Evolutionary conservation across 2,797 vertebrate genomes (phyloP), one percentile per base, ranked within the genome.

Genomic region (Hydrolagus colliei): DNA sequence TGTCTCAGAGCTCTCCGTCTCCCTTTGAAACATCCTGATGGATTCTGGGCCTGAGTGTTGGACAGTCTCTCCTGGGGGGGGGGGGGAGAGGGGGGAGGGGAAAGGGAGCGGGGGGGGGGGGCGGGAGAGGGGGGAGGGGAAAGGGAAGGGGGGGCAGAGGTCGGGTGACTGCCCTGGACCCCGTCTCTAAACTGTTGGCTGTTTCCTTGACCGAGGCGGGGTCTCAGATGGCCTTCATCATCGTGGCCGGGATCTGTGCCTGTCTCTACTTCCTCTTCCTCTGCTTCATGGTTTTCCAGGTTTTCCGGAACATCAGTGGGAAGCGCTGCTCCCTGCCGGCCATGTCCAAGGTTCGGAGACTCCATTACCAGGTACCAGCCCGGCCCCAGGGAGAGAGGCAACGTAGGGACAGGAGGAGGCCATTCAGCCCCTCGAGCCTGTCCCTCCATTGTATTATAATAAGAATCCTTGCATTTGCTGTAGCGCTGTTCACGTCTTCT

Each of bases 211-310:
- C 90, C 63, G n/a, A 5, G 0, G 20, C 85, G 59, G 27, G 12
- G 16, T 32, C 52, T 86, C 91, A 99, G 98, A 99, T 98, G 97
- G 97, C 97, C 12, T 99, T 99, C 90, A 99, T 99, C 88, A 97
- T 99, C 5, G 96, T 98, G 0, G 98, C 98, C 0, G 98, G 97
- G 9, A 97, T 99, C 91, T 99, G 97, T 87, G 95, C 98, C 86
- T 98, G 97, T 85, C 96, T 99, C 82, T 99, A 99, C 92, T 99
- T 99, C 90, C 94, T 99, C 89, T 98, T 99, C 90, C 93, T 99
- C 88, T 98, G 97, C 89, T 99, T 99, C 88, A 98, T 99, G 97
- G 98, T 99, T 27, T 98, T 96, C 89, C 98, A 99, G 91, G 97
- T 99, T 82, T 99, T 99, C 91, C 93, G 96, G 80, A 99, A 99